Conservation (phyloP, 2,113 vertebrate genomes). For the Etia nguti region DNA sequence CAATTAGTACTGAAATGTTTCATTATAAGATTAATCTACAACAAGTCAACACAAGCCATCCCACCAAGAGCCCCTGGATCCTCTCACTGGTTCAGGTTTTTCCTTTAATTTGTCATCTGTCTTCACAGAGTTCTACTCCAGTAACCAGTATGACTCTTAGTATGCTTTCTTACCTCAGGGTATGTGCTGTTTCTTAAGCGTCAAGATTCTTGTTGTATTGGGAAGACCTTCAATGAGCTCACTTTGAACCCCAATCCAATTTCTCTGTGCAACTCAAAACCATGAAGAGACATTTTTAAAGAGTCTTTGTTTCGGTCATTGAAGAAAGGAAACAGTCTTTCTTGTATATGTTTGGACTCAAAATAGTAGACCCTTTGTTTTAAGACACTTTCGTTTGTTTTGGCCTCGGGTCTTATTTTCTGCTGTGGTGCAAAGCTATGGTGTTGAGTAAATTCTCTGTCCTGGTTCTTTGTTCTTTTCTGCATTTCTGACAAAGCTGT, state of each 20-base stretch:
- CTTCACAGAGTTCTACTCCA: background rate
- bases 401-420: slow-evolving; percentile 41
- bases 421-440: background rate
- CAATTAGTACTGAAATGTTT: background rate
- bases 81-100: background rate
- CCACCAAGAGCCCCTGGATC: background rate
- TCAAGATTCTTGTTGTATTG: slow-evolving; percentile 30
- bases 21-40: background rate
- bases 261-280: slow-evolving; percentile 54
- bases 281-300: slow-evolving; percentile 46
- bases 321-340: slow-evolving; percentile 58
- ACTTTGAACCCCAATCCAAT: slow-evolving; percentile 64
- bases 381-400: slow-evolving; percentile 51
- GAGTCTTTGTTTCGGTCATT: slow-evolving; percentile 57
- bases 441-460: background rate
- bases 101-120: background rate
- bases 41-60: background rate
- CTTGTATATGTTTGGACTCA: slow-evolving; percentile 51
- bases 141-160: background rate
- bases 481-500: background rate
- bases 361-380: slow-evolving; percentile 64
- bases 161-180: slow-evolving; percentile 31
- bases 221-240: slow-evolving; percentile 44
- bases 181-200: slow-evolving; percentile 19
- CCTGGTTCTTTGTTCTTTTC: background rate